These are phyloP conservation scores for Amblyopsis rosae DNA, from an alignment of 2,113 vertebrate species.

Conservation along the genomic window DNA sequence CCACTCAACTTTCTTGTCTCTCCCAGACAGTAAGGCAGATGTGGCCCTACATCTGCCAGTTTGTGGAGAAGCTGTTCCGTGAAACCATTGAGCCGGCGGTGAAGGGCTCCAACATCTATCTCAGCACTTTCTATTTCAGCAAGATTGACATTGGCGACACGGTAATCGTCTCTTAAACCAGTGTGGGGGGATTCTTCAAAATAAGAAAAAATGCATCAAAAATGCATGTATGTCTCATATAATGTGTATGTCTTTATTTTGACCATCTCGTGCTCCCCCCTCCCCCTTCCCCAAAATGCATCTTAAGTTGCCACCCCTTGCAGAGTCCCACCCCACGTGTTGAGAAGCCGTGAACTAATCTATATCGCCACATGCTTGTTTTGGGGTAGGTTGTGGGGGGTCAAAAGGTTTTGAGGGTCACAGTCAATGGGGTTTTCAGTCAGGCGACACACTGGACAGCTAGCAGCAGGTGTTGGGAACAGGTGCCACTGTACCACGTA, in stretches of 20 bases:
- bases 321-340: neutral
- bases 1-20: neutral
- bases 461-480: constrained; percentile 50
- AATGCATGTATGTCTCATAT: too few species aligned
- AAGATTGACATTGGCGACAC: constrained; percentile 92
- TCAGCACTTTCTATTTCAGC: constrained; percentile 93
- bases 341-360: neutral
- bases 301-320: neutral
- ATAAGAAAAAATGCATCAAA: too few species aligned
- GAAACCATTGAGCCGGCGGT: constrained; percentile 96
- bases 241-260: too few species aligned
- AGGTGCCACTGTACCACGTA: constrained; percentile 7
- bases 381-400: too few species aligned
- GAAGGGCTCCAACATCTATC: constrained; percentile 87
- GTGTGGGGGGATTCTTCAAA: too few species aligned
- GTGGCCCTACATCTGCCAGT: constrained; percentile 95
- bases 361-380: constrained; percentile 10
- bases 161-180: constrained; percentile 70
- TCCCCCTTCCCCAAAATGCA: too few species aligned
- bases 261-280: too few species aligned
- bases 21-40: constrained; percentile 93
- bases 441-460: constrained; percentile 8
- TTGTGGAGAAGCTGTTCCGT: constrained; percentile 91
- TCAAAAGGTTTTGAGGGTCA: too few species aligned
- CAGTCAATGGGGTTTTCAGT: too few species aligned